phyloP scores from a whole-genome alignment of 2,888 invertebrate genomes.

The Nemotelus pantherinus region DNA sequence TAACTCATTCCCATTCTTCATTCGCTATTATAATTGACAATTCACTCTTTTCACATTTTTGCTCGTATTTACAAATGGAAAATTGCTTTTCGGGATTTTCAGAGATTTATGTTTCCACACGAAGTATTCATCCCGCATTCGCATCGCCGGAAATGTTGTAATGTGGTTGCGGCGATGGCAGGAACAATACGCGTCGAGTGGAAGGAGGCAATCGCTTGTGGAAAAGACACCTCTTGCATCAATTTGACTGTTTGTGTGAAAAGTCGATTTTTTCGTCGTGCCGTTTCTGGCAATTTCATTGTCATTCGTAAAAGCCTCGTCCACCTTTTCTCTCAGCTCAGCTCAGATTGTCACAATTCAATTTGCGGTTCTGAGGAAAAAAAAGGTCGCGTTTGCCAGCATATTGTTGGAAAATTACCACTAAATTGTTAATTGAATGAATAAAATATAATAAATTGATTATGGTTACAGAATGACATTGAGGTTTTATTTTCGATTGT shows the following conservation, averaged over 20 bases:
- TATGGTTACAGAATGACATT: conserved; percentile 22
- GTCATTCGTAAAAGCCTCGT: not conserved
- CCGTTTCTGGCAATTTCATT: conserved; percentile 6
- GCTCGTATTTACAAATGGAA: conserved; percentile 19
- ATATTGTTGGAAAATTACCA: conserved; percentile 5
- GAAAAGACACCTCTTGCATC: not conserved
- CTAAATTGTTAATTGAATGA: conserved; percentile 40
- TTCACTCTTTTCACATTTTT: conserved; percentile 15
- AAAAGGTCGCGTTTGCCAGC: too few relatives aligned
- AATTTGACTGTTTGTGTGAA: not conserved
- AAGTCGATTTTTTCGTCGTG: not conserved
- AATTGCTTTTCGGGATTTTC: conserved; percentile 39
- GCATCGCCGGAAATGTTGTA: not conserved
- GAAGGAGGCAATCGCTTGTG: not conserved
- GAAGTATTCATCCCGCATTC: not conserved
- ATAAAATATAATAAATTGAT: conserved; percentile 35
- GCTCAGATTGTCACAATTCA: too few relatives aligned
- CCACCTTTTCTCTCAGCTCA: not conserved
- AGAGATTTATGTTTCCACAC: not conserved
- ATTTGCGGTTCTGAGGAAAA: too few relatives aligned
- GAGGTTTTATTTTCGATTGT: not conserved
- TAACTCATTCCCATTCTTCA: not conserved
- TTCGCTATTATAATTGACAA: conserved; percentile 31
- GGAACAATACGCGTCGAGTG: too few relatives aligned
- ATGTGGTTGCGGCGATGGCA: too few relatives aligned